Base-by-base conservation (phyloP, 2,113 vertebrate genomes). In the Athene noctua region DNA sequence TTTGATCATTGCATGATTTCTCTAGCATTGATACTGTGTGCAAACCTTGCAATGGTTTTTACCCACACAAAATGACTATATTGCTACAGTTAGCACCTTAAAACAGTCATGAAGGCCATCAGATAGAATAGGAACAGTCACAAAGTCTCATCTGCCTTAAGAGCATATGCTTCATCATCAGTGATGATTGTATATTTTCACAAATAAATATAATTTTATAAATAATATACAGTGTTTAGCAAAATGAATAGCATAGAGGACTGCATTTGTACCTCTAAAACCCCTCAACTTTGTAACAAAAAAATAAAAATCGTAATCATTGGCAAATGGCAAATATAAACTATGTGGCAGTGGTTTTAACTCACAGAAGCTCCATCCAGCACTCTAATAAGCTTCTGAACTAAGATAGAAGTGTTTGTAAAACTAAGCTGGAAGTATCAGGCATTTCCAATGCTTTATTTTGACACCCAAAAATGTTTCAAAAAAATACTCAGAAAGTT, bases 1-100 rank as follows among this genome's bases (percentile, higher is more conserved):
- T 94, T 96, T 94, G 73, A 84, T 88, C 80, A 25, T 29, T 63
- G n/a, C 15, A 38, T 63, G 44, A 63, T 77, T 68, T 91, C 25
- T 65, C 32, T 86, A 52, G 25, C 5, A 3, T 47, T 81, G 44
- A 54, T 79, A 42, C 10, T 54, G 19, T 38, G 44, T 9, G 5
- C 75, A 93, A 88, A 90, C 22, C 22, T 72, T 77, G 46, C 65
- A 65, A 29, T 4, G 1, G 3, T 67, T 38, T 74, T 74, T 91
- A 54, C 38, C 36, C 32, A 5, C 36, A 47, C 4, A 27, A 83
- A 92, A 91, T 63, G 1, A 40, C 49, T 59, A 6, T 21, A 12
- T 52, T 91, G 44, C 54, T 91, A 70, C 61, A 92, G 21, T 68
- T 80, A 55, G 26, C 40, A 42, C 26, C 54, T 71, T 71, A 57